Evolutionary conservation across 2,113 vertebrate species (phyloP).

Genomic region (Gasterosteus nipponicus): DNA sequence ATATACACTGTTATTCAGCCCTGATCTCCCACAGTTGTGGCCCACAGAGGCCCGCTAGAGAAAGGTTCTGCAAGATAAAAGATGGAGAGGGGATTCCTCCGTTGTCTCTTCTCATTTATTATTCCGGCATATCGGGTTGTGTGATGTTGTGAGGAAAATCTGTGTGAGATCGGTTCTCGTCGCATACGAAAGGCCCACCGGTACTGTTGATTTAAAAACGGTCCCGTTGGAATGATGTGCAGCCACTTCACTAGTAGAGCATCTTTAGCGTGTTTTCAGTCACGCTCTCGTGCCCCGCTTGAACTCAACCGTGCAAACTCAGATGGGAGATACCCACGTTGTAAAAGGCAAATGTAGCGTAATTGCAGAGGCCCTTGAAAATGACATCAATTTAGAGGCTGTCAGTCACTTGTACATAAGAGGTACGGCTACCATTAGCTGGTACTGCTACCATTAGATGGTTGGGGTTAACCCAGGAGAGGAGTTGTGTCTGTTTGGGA

Average conservation of each 20-base stretch:
- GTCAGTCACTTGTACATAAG: constrained; percentile 57
- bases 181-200: constrained; percentile 40
- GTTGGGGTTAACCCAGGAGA: no score
- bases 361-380: constrained; percentile 54
- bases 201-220: constrained; percentile 24
- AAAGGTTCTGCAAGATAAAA: constrained; percentile 74
- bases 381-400: constrained; percentile 54
- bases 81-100: constrained; percentile 54
- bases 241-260: constrained; percentile 11
- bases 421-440: constrained; percentile 40
- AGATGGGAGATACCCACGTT: constrained; percentile 36
- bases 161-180: constrained; percentile 43
- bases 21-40: constrained; percentile 68
- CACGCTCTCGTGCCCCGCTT: not conserved
- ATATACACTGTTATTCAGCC: constrained; percentile 74
- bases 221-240: constrained; percentile 26
- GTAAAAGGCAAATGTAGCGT: constrained; percentile 30
- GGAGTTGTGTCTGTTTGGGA: no score
- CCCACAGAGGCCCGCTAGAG: constrained; percentile 69
- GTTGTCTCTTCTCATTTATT: constrained; percentile 71
- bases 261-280: constrained; percentile 21
- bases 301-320: constrained; percentile 26
- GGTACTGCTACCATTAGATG: not conserved
- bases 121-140: constrained; percentile 64
- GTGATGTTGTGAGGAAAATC: constrained; percentile 64